phyloP scores from a whole-genome alignment of 2,888 invertebrate genomes.

The Microchrysa polita region DNA sequence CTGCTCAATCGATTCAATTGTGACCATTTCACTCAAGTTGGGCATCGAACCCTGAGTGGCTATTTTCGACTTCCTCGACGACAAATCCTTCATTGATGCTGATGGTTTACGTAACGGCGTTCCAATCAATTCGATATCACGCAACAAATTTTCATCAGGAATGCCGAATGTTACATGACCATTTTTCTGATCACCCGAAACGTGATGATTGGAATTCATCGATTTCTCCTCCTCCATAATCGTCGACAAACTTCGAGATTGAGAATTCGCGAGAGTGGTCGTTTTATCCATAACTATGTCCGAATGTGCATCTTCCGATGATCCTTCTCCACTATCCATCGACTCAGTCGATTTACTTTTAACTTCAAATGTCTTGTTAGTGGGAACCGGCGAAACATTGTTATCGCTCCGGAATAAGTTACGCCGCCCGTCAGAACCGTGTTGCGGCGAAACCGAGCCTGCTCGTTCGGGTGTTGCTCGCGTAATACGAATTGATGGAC shows the following conservation, averaged over 20 bases:
- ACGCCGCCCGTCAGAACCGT: background rate
- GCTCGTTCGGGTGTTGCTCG: conserved; percentile 14
- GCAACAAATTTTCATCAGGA: conserved; percentile 54
- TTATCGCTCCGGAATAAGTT: conserved; percentile 15
- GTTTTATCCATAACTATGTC: conserved; percentile 56
- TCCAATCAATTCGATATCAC: conserved; percentile 60
- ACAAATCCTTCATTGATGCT: conserved; percentile 62
- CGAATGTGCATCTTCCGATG: background rate
- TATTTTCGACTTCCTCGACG: conserved; percentile 53
- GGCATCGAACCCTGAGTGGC: conserved; percentile 63
- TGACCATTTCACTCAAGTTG: conserved; percentile 62
- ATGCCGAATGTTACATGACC: conserved; percentile 48
- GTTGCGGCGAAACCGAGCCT: background rate
- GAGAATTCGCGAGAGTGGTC: conserved; percentile 55
- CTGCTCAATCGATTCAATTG: conserved; percentile 62
- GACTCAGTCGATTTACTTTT: conserved; percentile 6
- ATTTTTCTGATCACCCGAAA: background rate
- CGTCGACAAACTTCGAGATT: conserved; percentile 56
- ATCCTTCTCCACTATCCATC: conserved; percentile 1
- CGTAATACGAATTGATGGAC: conserved; percentile 29
- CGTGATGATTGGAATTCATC: background rate
- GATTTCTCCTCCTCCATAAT: conserved; percentile 59
- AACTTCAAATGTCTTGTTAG: conserved; percentile 42
- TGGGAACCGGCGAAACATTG: background rate
- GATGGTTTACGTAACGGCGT: conserved; percentile 62